phyloP scores from a whole-genome alignment of 1,140 invertebrate genomes.

The Elysia chlorotica region DNA sequence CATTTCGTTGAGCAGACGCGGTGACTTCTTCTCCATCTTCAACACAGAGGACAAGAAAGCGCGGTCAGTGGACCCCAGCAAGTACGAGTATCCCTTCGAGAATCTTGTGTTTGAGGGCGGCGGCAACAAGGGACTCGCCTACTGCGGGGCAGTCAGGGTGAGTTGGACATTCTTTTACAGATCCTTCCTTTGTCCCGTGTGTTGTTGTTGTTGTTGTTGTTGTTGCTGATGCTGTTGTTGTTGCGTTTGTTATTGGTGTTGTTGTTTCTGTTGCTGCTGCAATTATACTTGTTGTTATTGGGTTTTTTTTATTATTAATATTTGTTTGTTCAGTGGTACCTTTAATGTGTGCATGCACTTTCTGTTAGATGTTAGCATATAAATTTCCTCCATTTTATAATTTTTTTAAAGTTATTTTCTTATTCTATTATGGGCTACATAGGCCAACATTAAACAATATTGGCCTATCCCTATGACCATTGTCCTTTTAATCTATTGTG shows the following conservation, averaged over 20 bases:
- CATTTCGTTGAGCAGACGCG: conserved; percentile 14
- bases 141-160: conserved; percentile 39
- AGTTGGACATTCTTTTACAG: conserved; percentile 4
- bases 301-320: too few species aligned
- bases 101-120: conserved; percentile 45
- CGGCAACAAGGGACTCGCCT: conserved; percentile 42
- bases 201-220: too few species aligned
- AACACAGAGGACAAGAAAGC: conserved; percentile 28
- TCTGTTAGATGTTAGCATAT: too few species aligned
- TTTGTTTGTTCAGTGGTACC: too few species aligned
- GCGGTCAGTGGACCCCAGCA: conserved; percentile 22
- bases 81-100: conserved; percentile 40
- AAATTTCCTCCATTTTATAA: too few species aligned
- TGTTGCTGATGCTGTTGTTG: background rate
- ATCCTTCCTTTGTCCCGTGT: background rate
- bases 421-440: too few species aligned
- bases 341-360: too few species aligned
- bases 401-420: too few species aligned
- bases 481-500: too few species aligned
- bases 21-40: conserved; percentile 19
- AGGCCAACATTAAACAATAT: too few species aligned
- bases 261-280: background rate
- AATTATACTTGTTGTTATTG: background rate
- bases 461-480: too few species aligned
- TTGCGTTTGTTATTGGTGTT: background rate